Conservation (phyloP, 1,140 invertebrate species). For the Orussus abietinus region DNA sequence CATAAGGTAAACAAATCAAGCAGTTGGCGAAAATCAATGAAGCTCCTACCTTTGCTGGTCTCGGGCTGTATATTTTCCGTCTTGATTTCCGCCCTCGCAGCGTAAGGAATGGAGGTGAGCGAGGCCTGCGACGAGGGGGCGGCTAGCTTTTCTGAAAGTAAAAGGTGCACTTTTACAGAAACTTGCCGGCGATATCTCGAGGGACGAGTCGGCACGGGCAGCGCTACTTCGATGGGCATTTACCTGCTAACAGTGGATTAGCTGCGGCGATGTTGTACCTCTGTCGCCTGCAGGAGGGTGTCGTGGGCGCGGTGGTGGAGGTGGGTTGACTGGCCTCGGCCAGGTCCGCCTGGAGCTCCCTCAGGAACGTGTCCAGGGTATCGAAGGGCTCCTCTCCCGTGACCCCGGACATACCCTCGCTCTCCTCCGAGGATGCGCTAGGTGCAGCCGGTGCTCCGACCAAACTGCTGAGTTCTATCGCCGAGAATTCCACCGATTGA, state of each 20-base stretch:
- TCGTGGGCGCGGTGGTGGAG: slow-evolving; percentile 44
- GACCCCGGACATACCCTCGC: slow-evolving; percentile 33
- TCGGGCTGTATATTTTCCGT: slow-evolving; percentile 50
- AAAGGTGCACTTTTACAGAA: too few relatives aligned
- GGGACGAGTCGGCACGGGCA: too few relatives aligned
- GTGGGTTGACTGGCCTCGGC: slow-evolving; percentile 48
- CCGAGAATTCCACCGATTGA: slow-evolving; percentile 48
- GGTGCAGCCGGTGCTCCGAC: slow-evolving; percentile 42
- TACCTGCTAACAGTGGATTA: slow-evolving; percentile 74
- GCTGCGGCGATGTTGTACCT: slow-evolving; percentile 78
- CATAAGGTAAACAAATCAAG: too few relatives aligned
- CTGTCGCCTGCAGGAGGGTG: slow-evolving; percentile 56
- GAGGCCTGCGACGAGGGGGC: slow-evolving; percentile 48
- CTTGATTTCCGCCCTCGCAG: slow-evolving; percentile 50
- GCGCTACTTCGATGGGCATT: too few relatives aligned
- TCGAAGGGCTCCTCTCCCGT: slow-evolving; percentile 46
- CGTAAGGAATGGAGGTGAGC: slow-evolving; percentile 41
- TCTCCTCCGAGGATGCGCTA: slow-evolving; percentile 32
- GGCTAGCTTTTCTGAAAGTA: slow-evolving; percentile 51
- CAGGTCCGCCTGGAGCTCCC: slow-evolving; percentile 48
- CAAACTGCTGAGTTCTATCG: slow-evolving; percentile 47
- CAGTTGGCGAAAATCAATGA: slow-evolving; percentile 3
- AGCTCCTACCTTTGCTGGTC: slow-evolving; percentile 48
- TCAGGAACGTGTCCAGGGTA: slow-evolving; percentile 48
- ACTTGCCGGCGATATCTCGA: too few relatives aligned